Base-by-base conservation (phyloP, 2,113 vertebrate species). In the Phyllostomus hastatus region DNA sequence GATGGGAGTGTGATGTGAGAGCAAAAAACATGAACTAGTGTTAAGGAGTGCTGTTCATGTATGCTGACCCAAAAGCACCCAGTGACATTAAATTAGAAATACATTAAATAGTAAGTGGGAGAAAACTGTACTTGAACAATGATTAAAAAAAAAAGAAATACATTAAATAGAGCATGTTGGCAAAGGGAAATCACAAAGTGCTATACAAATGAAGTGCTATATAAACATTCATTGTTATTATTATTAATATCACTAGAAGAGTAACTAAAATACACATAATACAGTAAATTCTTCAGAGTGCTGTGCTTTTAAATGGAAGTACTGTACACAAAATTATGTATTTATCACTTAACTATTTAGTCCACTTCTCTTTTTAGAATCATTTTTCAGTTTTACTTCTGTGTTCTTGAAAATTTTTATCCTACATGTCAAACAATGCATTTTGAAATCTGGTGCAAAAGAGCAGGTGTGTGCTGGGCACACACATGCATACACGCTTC, bases 391-490 rank as follows among this genome's bases (percentile, higher is more conserved):
- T 95, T 97, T 97, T 97, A 84, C 69, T 95, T 93, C 17, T 96
- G 19, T 85, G 88, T 95, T 97, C 85, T 57, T 35, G 75, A 97
- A 98, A 96, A 57, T 88, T 12, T 50, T 81, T 67, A 85, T 96
- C 84, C 72, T 35, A 91, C 11, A 79, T 33, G n/a, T 66, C 73
- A 97, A 95, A 96, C 0, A 95, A 28, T 50, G 61, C 0, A 8
- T 82, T 97, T 95, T 94, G 84, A 97, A 97, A 97, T 90, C 19
- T 85, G 89, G 80, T 57, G 50, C 72, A 97, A 96, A 54, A 31
- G 28, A 94, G 22, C 64, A 96, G 57, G 90, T 0, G 0, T 88
- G 85, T 28, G 38, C 81, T 89, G 78, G 41, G 28, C n/a, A 2
- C 46, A 50, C 26, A 43, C 59, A 64, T 7, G 64, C 59, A 28